phyloP scores from a whole-genome alignment of 2,113 vertebrate genomes.

The Indicator indicator region DNA sequence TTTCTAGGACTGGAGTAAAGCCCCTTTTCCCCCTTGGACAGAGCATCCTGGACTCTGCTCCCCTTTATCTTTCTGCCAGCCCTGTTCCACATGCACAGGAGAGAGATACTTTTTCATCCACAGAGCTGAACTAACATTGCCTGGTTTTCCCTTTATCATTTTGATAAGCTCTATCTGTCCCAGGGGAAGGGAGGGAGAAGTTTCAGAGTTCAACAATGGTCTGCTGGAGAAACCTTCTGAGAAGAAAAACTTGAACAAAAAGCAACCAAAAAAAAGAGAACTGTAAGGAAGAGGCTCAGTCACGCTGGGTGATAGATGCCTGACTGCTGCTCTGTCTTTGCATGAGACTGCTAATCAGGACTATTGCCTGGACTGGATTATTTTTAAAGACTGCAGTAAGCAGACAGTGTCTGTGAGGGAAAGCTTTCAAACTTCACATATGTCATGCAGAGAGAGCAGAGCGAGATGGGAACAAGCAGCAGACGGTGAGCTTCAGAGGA shows the following conservation, averaged over 20 bases:
- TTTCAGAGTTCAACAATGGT: not conserved
- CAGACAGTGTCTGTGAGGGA: slow-evolving; percentile 1
- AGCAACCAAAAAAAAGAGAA: not conserved
- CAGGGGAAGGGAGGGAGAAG: not conserved
- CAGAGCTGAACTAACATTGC: not conserved
- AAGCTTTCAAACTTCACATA: slow-evolving; percentile 11
- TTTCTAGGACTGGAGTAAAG: not conserved
- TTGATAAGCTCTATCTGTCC: not conserved
- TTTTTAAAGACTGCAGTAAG: not conserved
- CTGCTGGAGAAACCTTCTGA: not conserved
- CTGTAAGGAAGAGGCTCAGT: not conserved
- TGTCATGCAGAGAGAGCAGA: not conserved
- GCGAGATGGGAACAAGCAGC: slow-evolving; percentile 2
- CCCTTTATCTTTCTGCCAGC: not conserved
- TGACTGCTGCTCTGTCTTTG: not conserved
- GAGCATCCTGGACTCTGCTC: not conserved
- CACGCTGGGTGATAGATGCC: not conserved
- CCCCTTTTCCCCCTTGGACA: not conserved
- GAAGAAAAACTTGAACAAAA: not conserved
- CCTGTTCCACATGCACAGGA: not conserved
- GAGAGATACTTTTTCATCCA: not conserved
- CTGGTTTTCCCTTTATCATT: not conserved
- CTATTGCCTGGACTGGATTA: not conserved
- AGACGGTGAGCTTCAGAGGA: slow-evolving; percentile 49
- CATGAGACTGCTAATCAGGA: not conserved